Percentiles rank a stretch among this genome's conserved stretches.
phyloP scores from a whole-genome alignment of 2,888 invertebrate genomes.

The Drosophila monieri region DNA sequence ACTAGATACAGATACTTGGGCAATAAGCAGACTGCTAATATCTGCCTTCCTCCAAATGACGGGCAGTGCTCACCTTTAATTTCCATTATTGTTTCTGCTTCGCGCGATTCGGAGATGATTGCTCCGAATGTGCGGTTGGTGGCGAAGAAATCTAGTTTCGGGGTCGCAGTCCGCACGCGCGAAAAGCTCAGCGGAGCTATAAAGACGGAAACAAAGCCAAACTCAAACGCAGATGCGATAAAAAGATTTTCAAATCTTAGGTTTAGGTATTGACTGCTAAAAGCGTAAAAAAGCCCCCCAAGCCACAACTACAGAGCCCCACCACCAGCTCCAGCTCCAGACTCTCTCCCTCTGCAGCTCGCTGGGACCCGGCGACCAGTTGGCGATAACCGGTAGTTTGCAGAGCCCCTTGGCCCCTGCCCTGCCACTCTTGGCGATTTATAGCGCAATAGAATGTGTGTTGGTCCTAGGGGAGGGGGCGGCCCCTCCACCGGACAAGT shows the following conservation, averaged over 20 bases:
- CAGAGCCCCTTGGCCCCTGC: neutral
- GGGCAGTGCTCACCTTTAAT: neutral
- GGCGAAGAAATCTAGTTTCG: slow-evolving; percentile 15
- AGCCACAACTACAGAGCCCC: too few species aligned
- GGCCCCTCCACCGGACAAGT: neutral
- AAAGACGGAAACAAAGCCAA: slow-evolving; percentile 16
- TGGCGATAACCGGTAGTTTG: slow-evolving; percentile 53
- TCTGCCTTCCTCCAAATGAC: neutral
- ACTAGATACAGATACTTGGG: neutral
- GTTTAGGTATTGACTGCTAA: slow-evolving; percentile 14
- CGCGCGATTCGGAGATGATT: neutral
- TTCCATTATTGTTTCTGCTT: too few species aligned
- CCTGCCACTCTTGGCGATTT: slow-evolving; percentile 10
- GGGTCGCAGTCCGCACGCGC: slow-evolving; percentile 6
- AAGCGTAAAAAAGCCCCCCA: slow-evolving; percentile 8
- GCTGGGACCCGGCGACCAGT: slow-evolving; percentile 12
- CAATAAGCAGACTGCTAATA: neutral
- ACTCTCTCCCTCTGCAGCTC: neutral
- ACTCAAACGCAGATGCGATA: slow-evolving; percentile 4
- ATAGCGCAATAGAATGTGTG: slow-evolving; percentile 38
- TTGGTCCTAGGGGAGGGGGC: neutral
- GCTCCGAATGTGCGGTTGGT: neutral
- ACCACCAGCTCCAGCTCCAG: neutral
- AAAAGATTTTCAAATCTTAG: neutral
- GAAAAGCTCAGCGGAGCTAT: neutral